These are phyloP conservation scores for Eilema depressum DNA, from an alignment of 2,888 invertebrate genomes.

Conservation along the genomic window DNA sequence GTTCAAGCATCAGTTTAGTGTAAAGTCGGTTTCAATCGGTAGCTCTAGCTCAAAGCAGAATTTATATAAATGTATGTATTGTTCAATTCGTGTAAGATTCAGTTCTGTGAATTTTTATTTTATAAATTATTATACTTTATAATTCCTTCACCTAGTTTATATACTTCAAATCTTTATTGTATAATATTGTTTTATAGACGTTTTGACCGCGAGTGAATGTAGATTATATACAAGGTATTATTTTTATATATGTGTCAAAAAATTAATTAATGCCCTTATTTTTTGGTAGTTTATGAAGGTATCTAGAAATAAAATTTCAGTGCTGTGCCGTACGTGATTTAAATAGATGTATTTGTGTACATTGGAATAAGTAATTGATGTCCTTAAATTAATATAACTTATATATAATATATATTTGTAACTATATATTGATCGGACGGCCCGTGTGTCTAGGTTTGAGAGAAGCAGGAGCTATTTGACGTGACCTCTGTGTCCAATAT, in stretches of 20 bases:
- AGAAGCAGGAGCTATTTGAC: conserved; percentile 22
- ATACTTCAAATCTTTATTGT: conserved; percentile 42
- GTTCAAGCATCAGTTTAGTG: conserved; percentile 30
- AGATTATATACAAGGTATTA: conserved; percentile 33
- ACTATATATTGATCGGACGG: conserved; percentile 29
- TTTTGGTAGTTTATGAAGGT: conserved; percentile 37
- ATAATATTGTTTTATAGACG: conserved; percentile 40
- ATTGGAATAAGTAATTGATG: conserved; percentile 46
- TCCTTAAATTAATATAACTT: conserved; percentile 29
- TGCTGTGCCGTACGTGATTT: conserved; percentile 57
- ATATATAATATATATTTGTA: conserved; percentile 39
- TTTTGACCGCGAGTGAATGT: conserved; percentile 31
- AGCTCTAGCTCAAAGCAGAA: conserved; percentile 44
- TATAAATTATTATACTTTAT: conserved; percentile 45
- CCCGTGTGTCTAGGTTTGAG: conserved; percentile 31
- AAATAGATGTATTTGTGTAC: conserved; percentile 46
- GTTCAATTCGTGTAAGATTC: conserved; percentile 37
- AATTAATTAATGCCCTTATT: conserved; percentile 35
- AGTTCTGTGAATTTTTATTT: conserved; percentile 49
- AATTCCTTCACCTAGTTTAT: conserved; percentile 43
- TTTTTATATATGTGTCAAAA: conserved; percentile 44
- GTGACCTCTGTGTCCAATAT: conserved; percentile 24
- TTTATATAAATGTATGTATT: conserved; percentile 43
- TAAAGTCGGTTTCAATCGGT: conserved; percentile 40
- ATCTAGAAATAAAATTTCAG: conserved; percentile 54